Evolutionary conservation across 2,113 vertebrate species (phyloP), one percentile per base, ranked within the genome.

Genomic region (Craseonycteris thonglongyai): DNA sequence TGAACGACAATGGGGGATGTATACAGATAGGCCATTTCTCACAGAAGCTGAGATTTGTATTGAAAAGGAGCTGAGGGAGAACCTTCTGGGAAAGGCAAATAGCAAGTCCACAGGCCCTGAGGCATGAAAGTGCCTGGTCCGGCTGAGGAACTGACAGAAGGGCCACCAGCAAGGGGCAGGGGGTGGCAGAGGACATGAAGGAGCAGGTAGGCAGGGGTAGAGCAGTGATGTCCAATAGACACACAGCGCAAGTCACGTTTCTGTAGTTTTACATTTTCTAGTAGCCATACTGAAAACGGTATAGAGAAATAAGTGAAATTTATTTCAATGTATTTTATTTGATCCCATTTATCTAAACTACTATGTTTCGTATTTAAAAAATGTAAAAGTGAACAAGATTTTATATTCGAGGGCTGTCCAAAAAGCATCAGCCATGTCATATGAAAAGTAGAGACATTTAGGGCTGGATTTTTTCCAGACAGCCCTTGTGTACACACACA

Each of bases 171-270:
- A 66, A 38, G 38, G 7, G 13, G 19, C 13, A 4, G 12, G 14
- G 7, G 35, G 51, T 19, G 15, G 13, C 1, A 0, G 11, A 51
- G 4, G 26, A 59, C 8, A 12, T 1, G 12, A 65, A 65, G 10
- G 1, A 30, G 35, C 14, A 45, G 15, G 35, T 0, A n/a, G 16
- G 21, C 19, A 61, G 56, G 45, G 30, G 30, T 9, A 49, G 26
- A 21, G 14, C 33, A 33, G 22, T 6, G 30, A 6, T 0, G 0
- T 3, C 28, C 12, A 8, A 47, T 0, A 59, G 88, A 71, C 75
- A 56, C 5, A 38, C 0, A 59, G 28, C 2, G 11, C 4, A 40
- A 59, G 30, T 16, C 56, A 51, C 1, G 2, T 2, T 30, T 14
- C 7, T 38, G 7, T 24, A 30, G n/a, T 59, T 84, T 79, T 33